Conservation (phyloP, 2,797 vertebrate genomes). For the Sebastes ruberrimus region DNA sequence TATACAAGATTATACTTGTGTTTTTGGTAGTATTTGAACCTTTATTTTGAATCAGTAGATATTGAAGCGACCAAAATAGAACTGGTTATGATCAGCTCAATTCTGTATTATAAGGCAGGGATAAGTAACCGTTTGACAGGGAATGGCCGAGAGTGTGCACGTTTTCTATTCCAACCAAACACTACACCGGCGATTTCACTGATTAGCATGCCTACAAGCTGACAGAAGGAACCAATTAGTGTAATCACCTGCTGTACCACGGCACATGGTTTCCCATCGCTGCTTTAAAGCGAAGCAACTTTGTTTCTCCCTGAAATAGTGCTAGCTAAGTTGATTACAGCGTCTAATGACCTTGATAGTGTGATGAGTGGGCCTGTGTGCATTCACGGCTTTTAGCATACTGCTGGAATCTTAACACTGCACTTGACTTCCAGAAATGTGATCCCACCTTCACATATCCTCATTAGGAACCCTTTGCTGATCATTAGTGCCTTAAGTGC, state of each 20-base stretch:
- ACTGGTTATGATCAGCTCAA: neutral
- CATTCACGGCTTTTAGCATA: conserved; percentile 67
- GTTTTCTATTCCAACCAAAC: conserved; percentile 57
- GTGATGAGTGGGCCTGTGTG: conserved; percentile 60
- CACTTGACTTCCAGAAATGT: conserved; percentile 74
- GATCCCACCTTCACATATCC: conserved; percentile 82
- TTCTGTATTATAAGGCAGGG: conserved; percentile 19
- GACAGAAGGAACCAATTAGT: conserved; percentile 75
- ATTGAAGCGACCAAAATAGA: neutral
- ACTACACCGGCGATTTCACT: conserved; percentile 53
- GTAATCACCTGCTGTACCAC: conserved; percentile 69
- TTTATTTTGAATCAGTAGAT: conserved; percentile 17
- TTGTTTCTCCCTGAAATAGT: conserved; percentile 59
- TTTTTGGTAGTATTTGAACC: neutral
- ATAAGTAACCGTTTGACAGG: conserved; percentile 59
- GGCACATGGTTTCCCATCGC: conserved; percentile 41
- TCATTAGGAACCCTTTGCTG: conserved; percentile 81
- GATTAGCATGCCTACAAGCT: conserved; percentile 71
- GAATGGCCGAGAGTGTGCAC: conserved; percentile 44
- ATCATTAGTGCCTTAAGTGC: conserved; percentile 84
- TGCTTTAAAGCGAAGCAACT: conserved; percentile 62
- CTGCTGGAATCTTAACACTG: conserved; percentile 64
- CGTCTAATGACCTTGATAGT: conserved; percentile 75
- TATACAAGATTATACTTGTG: neutral
- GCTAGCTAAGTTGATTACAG: conserved; percentile 66